Evolutionary conservation across 2,113 vertebrate genomes (phyloP), one percentile per base, ranked within the genome.

Genomic region (Rhinoderma darwinii): DNA sequence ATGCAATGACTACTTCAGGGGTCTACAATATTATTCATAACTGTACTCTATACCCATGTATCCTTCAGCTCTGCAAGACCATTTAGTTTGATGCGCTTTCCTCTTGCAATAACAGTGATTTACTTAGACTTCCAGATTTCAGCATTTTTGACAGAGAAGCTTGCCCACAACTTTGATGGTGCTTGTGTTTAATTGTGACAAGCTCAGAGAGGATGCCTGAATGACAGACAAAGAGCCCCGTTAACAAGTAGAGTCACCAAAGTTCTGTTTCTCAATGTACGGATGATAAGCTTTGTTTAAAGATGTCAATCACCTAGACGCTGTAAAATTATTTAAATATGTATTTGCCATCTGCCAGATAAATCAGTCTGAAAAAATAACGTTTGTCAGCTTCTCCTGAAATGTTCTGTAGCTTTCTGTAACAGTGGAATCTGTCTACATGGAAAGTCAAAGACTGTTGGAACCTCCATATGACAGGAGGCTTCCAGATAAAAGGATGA

Each of bases 301-400:
- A 63, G 79, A 87, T 87, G 86, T 82, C 78, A 82, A 82, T 82
- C 70, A 87, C 54, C 39, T 14, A 43, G 79, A 74, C 63, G 72
- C 68, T 75, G 78, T 63, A 32, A 82, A 87, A 87, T 82, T 75
- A 87, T 82, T 85, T 84, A 84, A 74, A 84, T 75, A 84, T 84
- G 83, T 84, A 77, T 85, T 87, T 87, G 86, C 79, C 79, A 82
- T 63, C 32, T 74, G 77, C 54, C 63, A 73, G 27, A 82, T 35
- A 87, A 82, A 87, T 75, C 86, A 87, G 86, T 82, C 37, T 44
- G 25, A 59, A 84, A 56, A 77, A 47, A 87, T 35, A 74, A 82
- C 17, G 27, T 81, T 75, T 82, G 78, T 54, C 79, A 87, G 86
- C 39, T 32, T 82, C 78, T 39, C 54, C 75, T 75, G 78, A 82